Evolutionary conservation across 2,888 invertebrate species (phyloP), one percentile per base, ranked within the genome.

Genomic region (Pilophorus perplexus): DNA sequence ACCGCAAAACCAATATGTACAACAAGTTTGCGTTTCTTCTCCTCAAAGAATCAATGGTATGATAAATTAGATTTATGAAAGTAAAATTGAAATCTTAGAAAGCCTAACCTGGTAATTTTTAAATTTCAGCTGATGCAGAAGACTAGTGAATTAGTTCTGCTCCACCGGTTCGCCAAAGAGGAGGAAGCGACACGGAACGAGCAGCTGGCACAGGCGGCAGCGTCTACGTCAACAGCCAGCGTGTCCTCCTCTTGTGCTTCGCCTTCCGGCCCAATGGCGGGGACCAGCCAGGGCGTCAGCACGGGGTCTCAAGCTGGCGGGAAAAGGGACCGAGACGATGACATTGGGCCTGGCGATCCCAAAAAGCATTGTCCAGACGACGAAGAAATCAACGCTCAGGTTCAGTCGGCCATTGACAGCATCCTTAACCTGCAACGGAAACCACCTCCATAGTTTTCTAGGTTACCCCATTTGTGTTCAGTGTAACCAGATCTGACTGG

Each of bases 361-460:
- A 88, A 89, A 76, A 87, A 85, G 37, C 72, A 72, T 59, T 72
- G 72, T 67, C 71, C 72, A 3, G 79, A 79, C 68, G 83, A 84
- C 72, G 85, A 86, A 73, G 85, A 85, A 73, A 85, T 87, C 68
- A 86, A 86, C 71, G 85, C 86, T 27, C 88, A 89, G 76, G 88
- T 89, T 69, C 88, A 89, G 76, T 87, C 85, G 74, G 89, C 89
- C 70, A 89, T 89, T 73, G 88, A 89, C 76, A 87, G 87, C 74
- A 89, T 89, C 74, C 78, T 89, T 69, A 88, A 88, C 77, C 78
- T 88, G 72, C 87, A 87, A 74, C 80, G 75, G 28, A 69, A 69
- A 20, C 62, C 62, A n/a, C 62, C 62, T 46, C 62, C 62, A 62
- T 62, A 62, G 62, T 48, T 27, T 10, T 18, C 59, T n/a, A n/a